These are phyloP conservation scores for Xyrauchen texanus DNA, from an alignment of 2,113 vertebrate genomes.

Conservation along the genomic window DNA sequence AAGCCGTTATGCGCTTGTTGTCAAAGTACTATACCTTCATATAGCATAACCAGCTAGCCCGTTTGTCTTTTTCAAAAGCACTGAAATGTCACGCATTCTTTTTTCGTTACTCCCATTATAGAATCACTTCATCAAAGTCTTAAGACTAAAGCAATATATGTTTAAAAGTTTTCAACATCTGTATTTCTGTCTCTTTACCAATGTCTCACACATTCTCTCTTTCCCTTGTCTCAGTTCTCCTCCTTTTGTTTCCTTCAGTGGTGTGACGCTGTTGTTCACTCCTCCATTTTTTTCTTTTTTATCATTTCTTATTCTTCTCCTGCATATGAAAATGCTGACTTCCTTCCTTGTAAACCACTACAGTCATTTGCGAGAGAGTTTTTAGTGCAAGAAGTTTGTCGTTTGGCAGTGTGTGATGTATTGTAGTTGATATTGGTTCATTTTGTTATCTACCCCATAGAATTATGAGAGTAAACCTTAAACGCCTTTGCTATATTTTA, in stretches of 20 bases:
- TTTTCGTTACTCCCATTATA: neutral
- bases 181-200: neutral
- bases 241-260: slow-evolving; percentile 22
- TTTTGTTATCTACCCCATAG: neutral
- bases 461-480: neutral
- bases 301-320: slow-evolving; percentile 28
- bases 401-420: neutral
- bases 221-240: neutral
- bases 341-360: slow-evolving; percentile 39
- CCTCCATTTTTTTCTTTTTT: slow-evolving; percentile 24
- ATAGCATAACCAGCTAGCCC: neutral
- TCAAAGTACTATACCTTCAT: neutral
- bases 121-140: neutral
- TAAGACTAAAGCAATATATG: neutral
- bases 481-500: no score
- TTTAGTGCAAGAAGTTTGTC: neutral
- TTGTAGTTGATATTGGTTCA: neutral
- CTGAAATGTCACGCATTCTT: slow-evolving; percentile 9
- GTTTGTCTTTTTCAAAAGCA: neutral
- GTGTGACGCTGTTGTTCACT: slow-evolving; percentile 9
- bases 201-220: neutral
- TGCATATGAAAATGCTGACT: slow-evolving; percentile 44
- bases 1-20: slow-evolving; percentile 48
- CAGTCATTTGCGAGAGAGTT: slow-evolving; percentile 29
- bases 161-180: neutral